Evolutionary conservation across 2,797 vertebrate genomes (phyloP).

Genomic region (Lemur catta): DNA sequence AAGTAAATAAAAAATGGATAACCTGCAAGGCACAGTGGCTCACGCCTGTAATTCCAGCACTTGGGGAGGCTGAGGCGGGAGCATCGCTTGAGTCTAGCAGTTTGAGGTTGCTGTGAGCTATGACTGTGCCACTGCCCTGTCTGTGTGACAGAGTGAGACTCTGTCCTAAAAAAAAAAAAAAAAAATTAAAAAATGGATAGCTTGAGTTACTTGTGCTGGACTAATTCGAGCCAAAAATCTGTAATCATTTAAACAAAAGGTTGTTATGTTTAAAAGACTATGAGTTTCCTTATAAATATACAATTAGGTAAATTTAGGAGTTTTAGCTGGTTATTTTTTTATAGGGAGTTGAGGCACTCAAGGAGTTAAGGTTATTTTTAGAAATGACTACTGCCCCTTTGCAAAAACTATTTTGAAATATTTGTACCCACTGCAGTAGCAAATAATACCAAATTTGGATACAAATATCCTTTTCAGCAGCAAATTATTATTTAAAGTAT

Average conservation of each 20-base stretch:
- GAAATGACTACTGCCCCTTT: conserved; percentile 48
- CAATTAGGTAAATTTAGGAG: conserved; percentile 36
- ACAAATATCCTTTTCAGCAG: background rate
- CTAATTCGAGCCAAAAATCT: background rate
- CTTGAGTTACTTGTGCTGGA: background rate
- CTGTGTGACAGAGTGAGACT: background rate
- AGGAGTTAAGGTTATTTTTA: conserved; percentile 51
- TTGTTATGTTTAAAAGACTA: background rate
- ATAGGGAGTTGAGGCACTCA: background rate
- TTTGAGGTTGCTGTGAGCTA: background rate
- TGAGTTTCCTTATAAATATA: background rate
- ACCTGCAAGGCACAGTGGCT: background rate
- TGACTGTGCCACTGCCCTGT: background rate
- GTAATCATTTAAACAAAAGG: background rate
- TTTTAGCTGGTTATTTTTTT: background rate
- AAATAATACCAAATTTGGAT: conserved; percentile 59
- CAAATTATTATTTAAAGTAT: conserved; percentile 35
- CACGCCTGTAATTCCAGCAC: background rate
- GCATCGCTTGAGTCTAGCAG: background rate
- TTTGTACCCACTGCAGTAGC: conserved; percentile 14
- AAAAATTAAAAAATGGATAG: background rate
- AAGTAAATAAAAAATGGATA: background rate
- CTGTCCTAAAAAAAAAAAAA: background rate
- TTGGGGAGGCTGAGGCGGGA: background rate
- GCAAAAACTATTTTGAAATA: conserved; percentile 54